These are phyloP conservation scores for Potamarius usumacintae DNA, from an alignment of 2,113 vertebrate genomes.

Conservation along the genomic window DNA sequence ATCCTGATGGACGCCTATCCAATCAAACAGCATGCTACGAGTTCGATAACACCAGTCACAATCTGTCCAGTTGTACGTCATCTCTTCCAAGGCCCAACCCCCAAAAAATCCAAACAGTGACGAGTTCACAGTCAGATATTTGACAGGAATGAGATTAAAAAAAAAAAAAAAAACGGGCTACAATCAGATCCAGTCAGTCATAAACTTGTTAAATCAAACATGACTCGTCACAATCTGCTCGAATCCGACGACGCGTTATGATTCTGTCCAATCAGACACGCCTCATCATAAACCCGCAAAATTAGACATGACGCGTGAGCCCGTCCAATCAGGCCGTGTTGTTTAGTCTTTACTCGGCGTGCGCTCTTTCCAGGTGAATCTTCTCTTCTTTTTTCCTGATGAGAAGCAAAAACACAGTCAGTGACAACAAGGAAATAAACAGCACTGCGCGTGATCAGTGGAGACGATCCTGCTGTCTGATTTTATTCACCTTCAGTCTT, in stretches of 20 bases:
- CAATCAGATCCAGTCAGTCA: not conserved
- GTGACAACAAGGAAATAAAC: not conserved
- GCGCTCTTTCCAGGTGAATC: conserved; percentile 50
- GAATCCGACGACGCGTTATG: not conserved
- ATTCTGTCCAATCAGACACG: not conserved
- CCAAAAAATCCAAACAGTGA: not conserved
- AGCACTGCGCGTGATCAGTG: no score
- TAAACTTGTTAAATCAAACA: not conserved
- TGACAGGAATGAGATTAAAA: not conserved
- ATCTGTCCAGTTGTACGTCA: not conserved
- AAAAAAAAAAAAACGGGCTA: not conserved
- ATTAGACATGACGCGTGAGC: not conserved
- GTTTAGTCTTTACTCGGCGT: not conserved
- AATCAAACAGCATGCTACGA: not conserved
- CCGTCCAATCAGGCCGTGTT: not conserved
- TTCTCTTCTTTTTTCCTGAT: conserved; percentile 35
- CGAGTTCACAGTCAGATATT: not conserved
- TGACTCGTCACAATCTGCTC: not conserved
- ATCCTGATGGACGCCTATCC: not conserved
- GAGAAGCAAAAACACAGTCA: not conserved
- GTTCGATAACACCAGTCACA: not conserved
- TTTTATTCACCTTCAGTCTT: conserved; percentile 47
- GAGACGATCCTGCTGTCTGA: not conserved
- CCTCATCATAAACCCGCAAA: no score
- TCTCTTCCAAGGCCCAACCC: no score